Base-by-base conservation (phyloP, 2,888 invertebrate species). In the Tridacna crocea region DNA sequence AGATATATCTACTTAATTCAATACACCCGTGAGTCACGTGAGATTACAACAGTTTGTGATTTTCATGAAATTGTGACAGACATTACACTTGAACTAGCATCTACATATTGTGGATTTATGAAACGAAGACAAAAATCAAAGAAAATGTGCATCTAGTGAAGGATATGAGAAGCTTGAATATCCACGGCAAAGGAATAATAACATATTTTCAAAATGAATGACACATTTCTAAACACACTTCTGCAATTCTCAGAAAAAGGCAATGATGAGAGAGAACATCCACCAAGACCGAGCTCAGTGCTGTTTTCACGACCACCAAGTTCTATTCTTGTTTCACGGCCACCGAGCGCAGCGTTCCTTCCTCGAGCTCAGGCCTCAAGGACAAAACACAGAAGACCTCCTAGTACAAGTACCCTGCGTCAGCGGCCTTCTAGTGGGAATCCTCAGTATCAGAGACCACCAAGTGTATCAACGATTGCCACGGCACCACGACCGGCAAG, bases 221-320 rank as follows among this genome's bases (percentile, higher is more conserved):
- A 84, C 48, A 84, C 84, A 26, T 84, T 84, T 76, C 61, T 84
- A 10, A 84, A 81, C 68, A 84, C 84, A 13, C 61, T 84, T 19
- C 48, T 84, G 60, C 80, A 80, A 24, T 68, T 79, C 61, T 78
- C 84, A 15, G 84, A 84, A 76, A 74, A 76, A 13, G 79, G 76
- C 26, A 27, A 55, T 10, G 73, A 55, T 15, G 76, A 77, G 26
- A 24, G 61, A n/a, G 61, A 78, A 19, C 83, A 76, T 26, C 70
- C 75, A 22, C 79, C 81, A 47, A 63, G 85, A 24, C 86, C 83
- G 24, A 65, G 78, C 36, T 86, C 86, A 0, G 86, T 83, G 15
- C 66, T 86, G 47, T 86, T 86, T 65, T 86, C 86, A 6, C 75
- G 86, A 55, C 86, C 86, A 51, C 80, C 86, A n/a, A 86, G 86